phyloP scores from a whole-genome alignment of 2,888 invertebrate species.

The Sylvicola fuscatus region DNA sequence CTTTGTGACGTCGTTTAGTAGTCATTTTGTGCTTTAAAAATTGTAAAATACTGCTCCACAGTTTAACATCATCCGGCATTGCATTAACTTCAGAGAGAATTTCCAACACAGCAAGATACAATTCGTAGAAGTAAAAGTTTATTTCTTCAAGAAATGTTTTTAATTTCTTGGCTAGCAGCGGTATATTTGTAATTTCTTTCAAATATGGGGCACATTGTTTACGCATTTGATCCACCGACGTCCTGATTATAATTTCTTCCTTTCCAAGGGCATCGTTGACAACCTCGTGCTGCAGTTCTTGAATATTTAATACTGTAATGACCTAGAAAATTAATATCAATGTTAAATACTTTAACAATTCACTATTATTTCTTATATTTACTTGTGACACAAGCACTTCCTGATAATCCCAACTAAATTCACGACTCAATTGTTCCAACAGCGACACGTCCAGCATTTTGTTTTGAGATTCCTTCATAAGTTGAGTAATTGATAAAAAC shows the following conservation, averaged over 20 bases:
- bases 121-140: slow-evolving; percentile 24
- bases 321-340: slow-evolving; percentile 10
- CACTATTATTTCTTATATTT: neutral
- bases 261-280: slow-evolving; percentile 19
- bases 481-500: slow-evolving; percentile 17
- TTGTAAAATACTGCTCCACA: slow-evolving; percentile 20
- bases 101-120: slow-evolving; percentile 22
- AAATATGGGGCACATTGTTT: slow-evolving; percentile 20
- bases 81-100: slow-evolving; percentile 18
- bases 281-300: slow-evolving; percentile 19
- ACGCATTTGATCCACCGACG: slow-evolving; percentile 15
- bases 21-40: slow-evolving; percentile 24
- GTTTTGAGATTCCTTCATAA: slow-evolving; percentile 19
- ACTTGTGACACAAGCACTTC: slow-evolving; percentile 20
- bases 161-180: slow-evolving; percentile 11
- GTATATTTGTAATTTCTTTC: slow-evolving; percentile 19
- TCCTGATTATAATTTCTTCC: slow-evolving; percentile 19
- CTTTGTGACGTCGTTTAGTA: slow-evolving; percentile 16
- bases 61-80: slow-evolving; percentile 19
- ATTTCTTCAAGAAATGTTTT: slow-evolving; percentile 3
- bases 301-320: slow-evolving; percentile 17
- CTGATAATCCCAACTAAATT: slow-evolving; percentile 23
- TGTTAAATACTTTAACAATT: too few species aligned
- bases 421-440: slow-evolving; percentile 18
- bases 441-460: slow-evolving; percentile 19